Evolutionary conservation across 2,113 vertebrate genomes (phyloP).

Genomic region (Procavia capensis): DNA sequence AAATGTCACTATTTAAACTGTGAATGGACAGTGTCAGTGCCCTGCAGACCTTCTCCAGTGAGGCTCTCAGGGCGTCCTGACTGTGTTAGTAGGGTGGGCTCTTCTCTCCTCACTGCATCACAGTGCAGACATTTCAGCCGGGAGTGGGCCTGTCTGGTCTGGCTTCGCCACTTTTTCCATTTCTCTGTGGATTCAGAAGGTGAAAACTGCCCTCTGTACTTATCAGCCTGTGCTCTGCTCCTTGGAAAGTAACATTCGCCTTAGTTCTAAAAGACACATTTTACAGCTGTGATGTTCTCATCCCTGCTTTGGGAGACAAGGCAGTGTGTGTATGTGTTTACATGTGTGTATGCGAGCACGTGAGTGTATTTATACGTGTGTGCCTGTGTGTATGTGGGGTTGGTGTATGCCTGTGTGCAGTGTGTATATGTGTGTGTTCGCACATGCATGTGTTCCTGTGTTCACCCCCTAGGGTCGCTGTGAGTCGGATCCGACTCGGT

Average conservation of each 20-base stretch:
- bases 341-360: too few species aligned
- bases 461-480: too few species aligned
- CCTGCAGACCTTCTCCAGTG: not conserved
- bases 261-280: not conserved
- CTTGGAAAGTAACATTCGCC: constrained; percentile 13
- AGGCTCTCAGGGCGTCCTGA: too few species aligned
- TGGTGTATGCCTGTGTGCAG: too few species aligned
- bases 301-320: not conserved
- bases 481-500: too few species aligned
- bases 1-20: not conserved
- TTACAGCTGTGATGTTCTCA: not conserved
- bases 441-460: too few species aligned
- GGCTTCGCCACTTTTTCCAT: not conserved
- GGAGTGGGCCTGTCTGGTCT: not conserved
- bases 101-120: not conserved
- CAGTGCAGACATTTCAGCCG: not conserved
- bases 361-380: too few species aligned
- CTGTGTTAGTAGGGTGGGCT: not conserved
- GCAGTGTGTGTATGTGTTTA: not conserved
- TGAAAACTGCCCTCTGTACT: not conserved
- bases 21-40: not conserved
- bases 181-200: not conserved
- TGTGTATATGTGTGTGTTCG: too few species aligned
- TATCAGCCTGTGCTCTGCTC: not conserved
- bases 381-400: too few species aligned